These are phyloP conservation scores for Typhlomys cinereus DNA, from an alignment of 2,113 vertebrate species.

Conservation along the genomic window DNA sequence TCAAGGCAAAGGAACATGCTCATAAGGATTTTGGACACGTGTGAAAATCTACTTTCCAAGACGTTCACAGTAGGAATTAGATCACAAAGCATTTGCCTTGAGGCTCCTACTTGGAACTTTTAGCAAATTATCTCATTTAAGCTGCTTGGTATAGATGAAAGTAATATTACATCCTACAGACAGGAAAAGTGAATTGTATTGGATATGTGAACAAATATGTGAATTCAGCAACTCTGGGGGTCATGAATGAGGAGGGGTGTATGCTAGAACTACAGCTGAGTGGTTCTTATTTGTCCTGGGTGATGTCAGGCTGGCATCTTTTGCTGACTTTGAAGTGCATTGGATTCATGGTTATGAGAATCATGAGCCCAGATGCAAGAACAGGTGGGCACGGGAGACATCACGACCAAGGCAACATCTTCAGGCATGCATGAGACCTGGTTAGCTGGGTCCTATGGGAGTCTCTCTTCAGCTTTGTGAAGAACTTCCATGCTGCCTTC, in stretches of 20 bases:
- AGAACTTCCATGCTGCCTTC: too few species aligned
- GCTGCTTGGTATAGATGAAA: neutral
- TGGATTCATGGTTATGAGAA: neutral
- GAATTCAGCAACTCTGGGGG: neutral
- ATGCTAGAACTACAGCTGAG: neutral
- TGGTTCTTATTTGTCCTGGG: neutral
- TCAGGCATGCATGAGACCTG: too few species aligned
- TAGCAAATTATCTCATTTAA: constrained; percentile 13
- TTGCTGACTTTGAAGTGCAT: neutral
- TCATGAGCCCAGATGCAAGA: neutral
- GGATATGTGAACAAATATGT: too few species aligned
- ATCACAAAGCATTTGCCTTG: neutral
- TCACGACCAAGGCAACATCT: neutral
- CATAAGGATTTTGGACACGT: constrained; percentile 14
- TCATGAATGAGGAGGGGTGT: neutral
- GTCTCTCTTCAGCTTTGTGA: too few species aligned
- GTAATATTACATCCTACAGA: constrained; percentile 30
- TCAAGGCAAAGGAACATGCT: constrained; percentile 12
- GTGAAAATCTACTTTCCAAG: neutral
- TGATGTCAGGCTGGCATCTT: neutral
- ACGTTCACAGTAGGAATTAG: neutral
- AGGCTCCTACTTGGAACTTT: neutral
- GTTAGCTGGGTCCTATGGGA: too few species aligned
- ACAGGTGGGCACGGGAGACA: neutral
- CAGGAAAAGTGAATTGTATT: constrained; percentile 18